Base-by-base conservation (phyloP, 2,113 vertebrate species). In the Atlantisia rogersi region DNA sequence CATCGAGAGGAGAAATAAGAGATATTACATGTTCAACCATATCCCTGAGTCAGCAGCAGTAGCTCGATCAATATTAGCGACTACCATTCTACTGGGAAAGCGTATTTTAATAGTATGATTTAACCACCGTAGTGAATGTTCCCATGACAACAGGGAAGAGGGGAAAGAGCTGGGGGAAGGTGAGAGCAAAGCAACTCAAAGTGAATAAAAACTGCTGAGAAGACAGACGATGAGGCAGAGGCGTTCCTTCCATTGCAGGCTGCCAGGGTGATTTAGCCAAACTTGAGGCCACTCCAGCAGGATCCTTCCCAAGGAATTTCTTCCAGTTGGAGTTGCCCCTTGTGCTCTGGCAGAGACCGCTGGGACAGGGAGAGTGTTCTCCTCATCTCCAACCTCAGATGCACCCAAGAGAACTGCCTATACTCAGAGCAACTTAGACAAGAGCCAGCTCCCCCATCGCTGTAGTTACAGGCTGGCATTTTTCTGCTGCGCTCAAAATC, bases 31-130 rank as follows among this genome's bases (percentile, higher is more conserved):
- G 62, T 35, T 83, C 78, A 69, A 4, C 60, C 17, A 28, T 48
- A 87, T 9, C 32, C 88, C 93, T 92, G 93, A 95, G 86, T 96
- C 95, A 96, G 97, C 96, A 91, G 64, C 62, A 81, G 90, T 21
- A 52, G n/a, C 69, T 84, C 73, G 37, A 96, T 94, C 96, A 96
- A 96, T 97, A 96, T 96, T 96, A 95, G 92, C 86, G 91, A 74
- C 79, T 56, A 82, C 73, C 78, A 80, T 73, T 58, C 92, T 68
- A 86, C 67, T 11, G 19, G 77, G 93, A 62, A 93, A 87, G 39
- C 8, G 15, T 18, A 55, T 90, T 91, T 94, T 80, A 88, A 35
- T 15, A 79, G 78, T 44, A 86, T 67, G 71, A 94, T 97, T 89
- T 94, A 89, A 94, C 78, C 55, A 39, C 69, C 65, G 25, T 67